Evolutionary conservation across 2,113 vertebrate species (phyloP).

Genomic region (Peromyscus leucopus): DNA sequence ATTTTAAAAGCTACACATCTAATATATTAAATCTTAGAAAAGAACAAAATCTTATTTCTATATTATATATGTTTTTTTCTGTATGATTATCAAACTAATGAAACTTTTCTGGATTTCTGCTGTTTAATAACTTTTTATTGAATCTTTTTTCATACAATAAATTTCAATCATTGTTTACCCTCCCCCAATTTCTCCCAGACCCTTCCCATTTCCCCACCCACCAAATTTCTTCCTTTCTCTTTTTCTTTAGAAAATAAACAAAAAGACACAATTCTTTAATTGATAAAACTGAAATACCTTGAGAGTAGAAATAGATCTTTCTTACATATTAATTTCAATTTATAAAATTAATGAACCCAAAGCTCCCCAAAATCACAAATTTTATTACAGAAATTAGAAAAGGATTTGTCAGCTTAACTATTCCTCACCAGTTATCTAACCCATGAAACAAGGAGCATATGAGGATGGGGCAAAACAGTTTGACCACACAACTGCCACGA

Average conservation of each 20-base stretch:
- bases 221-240: background rate
- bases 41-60: background rate
- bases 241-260: background rate
- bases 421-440: background rate
- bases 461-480: too few relatives aligned
- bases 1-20: background rate
- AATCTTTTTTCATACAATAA: background rate
- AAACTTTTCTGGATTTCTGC: background rate
- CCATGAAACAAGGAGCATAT: background rate
- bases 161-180: background rate
- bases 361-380: background rate
- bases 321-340: background rate
- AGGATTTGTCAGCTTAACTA: background rate
- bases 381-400: background rate
- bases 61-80: background rate
- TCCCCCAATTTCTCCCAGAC: background rate
- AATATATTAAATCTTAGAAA: background rate
- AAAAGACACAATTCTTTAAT: background rate
- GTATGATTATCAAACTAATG: background rate
- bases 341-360: background rate
- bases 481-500: too few relatives aligned
- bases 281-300: background rate
- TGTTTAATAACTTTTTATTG: background rate
- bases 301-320: background rate
- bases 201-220: background rate